Evolutionary conservation across 2,797 vertebrate genomes (phyloP).

Genomic region (Glossophaga mutica): DNA sequence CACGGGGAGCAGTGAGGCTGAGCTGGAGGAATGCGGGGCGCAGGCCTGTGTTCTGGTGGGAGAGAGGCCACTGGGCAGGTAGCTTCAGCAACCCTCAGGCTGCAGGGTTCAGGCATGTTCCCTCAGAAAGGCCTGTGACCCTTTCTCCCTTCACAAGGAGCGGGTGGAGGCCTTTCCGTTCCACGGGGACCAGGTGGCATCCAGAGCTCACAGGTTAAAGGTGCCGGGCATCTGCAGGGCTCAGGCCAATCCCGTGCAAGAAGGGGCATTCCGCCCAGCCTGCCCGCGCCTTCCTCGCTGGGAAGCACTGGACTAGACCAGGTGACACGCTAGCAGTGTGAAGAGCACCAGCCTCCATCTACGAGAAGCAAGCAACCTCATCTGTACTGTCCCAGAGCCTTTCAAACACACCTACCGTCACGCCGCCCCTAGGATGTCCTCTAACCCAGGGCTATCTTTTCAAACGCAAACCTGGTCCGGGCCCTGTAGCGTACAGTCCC

Average conservation of each 20-base stretch:
- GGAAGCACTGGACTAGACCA: neutral
- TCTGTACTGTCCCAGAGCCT: neutral
- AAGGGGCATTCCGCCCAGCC: neutral
- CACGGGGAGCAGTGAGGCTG: too few species aligned
- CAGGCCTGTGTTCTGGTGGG: too few species aligned
- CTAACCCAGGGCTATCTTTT: neutral
- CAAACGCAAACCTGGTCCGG: neutral
- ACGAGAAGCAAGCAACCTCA: neutral
- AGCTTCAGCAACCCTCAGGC: too few species aligned
- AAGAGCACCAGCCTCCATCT: neutral
- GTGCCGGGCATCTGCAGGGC: fast-evolving
- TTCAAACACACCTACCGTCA: neutral
- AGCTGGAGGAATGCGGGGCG: too few species aligned
- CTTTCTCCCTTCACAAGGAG: too few species aligned
- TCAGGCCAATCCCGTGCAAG: neutral
- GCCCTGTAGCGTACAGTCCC: too few species aligned
- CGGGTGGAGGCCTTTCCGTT: too few species aligned
- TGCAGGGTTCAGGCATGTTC: too few species aligned
- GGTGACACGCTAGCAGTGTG: neutral
- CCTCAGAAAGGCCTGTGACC: too few species aligned
- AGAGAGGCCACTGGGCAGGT: too few species aligned
- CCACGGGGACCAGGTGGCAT: neutral
- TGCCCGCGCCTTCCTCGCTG: fast-evolving
- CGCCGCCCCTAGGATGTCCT: neutral
- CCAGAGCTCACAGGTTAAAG: neutral